Conservation (phyloP, 2,888 invertebrate genomes). For the Lycophotia porphyrea region DNA sequence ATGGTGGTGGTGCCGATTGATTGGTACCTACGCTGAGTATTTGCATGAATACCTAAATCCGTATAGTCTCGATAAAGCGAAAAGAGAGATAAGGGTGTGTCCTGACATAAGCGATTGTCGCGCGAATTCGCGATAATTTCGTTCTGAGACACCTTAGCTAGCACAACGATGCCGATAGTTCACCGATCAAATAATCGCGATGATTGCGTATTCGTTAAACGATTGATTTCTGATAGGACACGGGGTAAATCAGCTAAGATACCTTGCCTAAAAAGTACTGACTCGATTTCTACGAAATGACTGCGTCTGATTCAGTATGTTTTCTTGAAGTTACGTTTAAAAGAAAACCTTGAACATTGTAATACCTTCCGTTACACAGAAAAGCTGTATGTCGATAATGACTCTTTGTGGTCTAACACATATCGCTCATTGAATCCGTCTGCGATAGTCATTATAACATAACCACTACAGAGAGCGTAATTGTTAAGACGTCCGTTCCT, state of each 20-base stretch:
- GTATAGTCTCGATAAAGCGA: neutral
- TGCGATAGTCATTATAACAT: neutral
- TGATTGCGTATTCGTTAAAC: neutral
- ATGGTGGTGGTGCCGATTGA: too few relatives aligned
- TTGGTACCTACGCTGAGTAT: neutral
- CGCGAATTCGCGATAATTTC: neutral
- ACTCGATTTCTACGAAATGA: neutral
- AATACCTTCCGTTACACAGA: neutral
- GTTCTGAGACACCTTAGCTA: neutral
- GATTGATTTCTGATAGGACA: neutral
- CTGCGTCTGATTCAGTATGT: neutral
- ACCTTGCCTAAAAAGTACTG: too few relatives aligned
- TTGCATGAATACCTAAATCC: neutral
- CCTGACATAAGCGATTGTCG: neutral
- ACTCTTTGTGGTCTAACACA: constrained; percentile 1
- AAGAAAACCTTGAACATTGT: neutral
- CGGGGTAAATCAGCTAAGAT: neutral
- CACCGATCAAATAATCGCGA: neutral
- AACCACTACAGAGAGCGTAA: neutral
- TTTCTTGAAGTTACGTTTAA: neutral
- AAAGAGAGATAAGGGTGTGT: neutral
- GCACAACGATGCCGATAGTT: neutral
- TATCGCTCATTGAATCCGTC: constrained; percentile 7
- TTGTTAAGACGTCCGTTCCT: too few relatives aligned
- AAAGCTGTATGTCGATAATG: neutral